Conservation (phyloP, 2,797 vertebrate species). For the Gephyroberyx darwinii region DNA sequence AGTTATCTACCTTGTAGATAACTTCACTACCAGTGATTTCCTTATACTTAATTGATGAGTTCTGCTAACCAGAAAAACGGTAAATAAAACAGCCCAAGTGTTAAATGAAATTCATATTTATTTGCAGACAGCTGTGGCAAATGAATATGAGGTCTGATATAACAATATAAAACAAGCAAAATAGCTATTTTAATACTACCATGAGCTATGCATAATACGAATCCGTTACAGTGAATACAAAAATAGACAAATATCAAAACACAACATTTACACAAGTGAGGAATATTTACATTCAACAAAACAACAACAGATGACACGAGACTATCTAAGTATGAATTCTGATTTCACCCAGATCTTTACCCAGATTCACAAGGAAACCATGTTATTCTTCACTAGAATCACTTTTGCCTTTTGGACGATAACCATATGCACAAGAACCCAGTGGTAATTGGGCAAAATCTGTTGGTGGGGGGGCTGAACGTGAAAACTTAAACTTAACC, state of each 20-base stretch:
- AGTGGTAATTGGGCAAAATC: too few relatives aligned
- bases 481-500: too few relatives aligned
- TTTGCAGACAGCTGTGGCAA: conserved; percentile 57
- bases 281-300: conserved; percentile 54
- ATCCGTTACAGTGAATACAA: conserved; percentile 58
- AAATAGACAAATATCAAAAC: conserved; percentile 74
- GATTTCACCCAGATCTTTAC: neutral
- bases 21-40: too few relatives aligned
- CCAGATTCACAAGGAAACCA: neutral
- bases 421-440: too few relatives aligned
- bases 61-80: neutral
- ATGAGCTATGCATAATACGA: conserved; percentile 38
- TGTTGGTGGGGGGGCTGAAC: too few relatives aligned
- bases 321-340: neutral
- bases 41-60: neutral
- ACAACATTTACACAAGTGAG: conserved; percentile 53
- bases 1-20: too few relatives aligned
- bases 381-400: neutral
- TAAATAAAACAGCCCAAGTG: neutral
- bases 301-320: conserved; percentile 27
- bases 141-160: conserved; percentile 45
- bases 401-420: neutral
- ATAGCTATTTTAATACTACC: conserved; percentile 32
- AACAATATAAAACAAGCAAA: conserved; percentile 57
- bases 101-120: conserved; percentile 61